Conservation (phyloP, 2,888 invertebrate species). For the Drosophila setosimentum region DNA sequence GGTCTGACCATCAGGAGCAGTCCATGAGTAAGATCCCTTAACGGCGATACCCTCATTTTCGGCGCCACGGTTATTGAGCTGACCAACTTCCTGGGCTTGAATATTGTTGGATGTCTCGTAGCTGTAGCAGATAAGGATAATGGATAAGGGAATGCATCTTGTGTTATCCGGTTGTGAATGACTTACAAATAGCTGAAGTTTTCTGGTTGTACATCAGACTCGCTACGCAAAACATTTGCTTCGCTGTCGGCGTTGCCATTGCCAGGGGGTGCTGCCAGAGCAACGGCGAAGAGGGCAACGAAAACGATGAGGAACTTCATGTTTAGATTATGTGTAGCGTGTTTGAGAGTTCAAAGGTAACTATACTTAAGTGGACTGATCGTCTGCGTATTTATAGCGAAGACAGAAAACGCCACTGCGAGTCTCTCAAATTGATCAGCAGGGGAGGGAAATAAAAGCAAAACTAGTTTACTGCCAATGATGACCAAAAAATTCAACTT, state of each 20-base stretch:
- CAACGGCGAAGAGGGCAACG: constrained; percentile 73
- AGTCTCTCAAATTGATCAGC: constrained; percentile 7
- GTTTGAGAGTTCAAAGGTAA: constrained; percentile 57
- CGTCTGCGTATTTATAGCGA: constrained; percentile 43
- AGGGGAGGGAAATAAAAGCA: constrained; percentile 23
- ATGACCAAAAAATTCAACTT: constrained; percentile 25
- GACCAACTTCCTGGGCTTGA: constrained; percentile 32
- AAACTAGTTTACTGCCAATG: constrained; percentile 55
- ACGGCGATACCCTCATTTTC: constrained; percentile 71
- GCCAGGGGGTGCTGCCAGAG: constrained; percentile 67
- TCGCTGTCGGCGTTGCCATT: too few relatives aligned
- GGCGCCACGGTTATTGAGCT: constrained; percentile 69
- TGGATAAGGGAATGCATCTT: not conserved
- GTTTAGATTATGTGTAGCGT: constrained; percentile 39
- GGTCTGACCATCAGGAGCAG: constrained; percentile 86
- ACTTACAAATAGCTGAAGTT: constrained; percentile 85
- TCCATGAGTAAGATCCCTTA: constrained; percentile 82
- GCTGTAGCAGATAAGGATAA: constrained; percentile 18
- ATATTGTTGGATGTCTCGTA: constrained; percentile 71
- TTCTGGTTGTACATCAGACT: constrained; percentile 84
- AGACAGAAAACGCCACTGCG: not conserved
- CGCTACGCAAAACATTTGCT: not conserved
- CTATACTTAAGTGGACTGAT: constrained; percentile 35
- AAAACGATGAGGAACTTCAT: constrained; percentile 81
- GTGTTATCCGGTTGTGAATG: not conserved